phyloP scores from a whole-genome alignment of 2,797 vertebrate species.

The Anas flavirostris region DNA sequence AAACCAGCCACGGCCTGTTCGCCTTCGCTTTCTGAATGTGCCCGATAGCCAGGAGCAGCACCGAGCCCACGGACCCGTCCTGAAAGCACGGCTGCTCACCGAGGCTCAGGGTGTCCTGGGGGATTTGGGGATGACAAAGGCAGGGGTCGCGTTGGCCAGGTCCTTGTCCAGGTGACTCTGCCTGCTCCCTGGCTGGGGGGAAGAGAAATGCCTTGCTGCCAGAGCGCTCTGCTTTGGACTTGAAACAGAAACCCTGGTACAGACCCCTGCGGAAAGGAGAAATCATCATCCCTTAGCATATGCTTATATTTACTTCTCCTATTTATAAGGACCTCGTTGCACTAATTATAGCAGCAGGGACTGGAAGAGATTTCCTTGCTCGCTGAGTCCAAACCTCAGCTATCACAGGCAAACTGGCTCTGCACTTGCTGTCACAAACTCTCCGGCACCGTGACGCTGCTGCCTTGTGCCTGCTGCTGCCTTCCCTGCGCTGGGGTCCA shows the following conservation, averaged over 20 bases:
- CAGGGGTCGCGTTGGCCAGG: background rate
- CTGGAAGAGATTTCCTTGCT: slow-evolving; percentile 10
- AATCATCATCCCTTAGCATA: background rate
- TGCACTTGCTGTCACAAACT: background rate
- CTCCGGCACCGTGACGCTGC: background rate
- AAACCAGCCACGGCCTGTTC: rapidly evolving
- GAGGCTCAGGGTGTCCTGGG: rapidly evolving
- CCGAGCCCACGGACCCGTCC: background rate
- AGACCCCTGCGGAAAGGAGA: background rate
- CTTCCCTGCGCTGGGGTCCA: background rate
- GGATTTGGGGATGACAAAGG: background rate
- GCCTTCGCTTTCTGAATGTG: background rate
- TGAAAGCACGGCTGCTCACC: background rate
- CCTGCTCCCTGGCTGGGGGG: background rate
- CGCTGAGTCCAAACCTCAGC: background rate
- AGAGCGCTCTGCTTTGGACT: background rate
- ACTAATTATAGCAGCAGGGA: background rate
- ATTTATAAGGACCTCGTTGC: background rate
- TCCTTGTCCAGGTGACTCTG: background rate
- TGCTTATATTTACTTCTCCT: background rate
- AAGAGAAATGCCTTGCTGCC: background rate
- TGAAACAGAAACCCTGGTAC: background rate
- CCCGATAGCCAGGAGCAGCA: rapidly evolving
- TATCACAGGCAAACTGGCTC: background rate
- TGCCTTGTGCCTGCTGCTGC: background rate